A percentile compares a stretch with the other conserved stretches of the same genome.
phyloP scores from a whole-genome alignment of 2,797 vertebrate species.

The Gymnocypris eckloni region DNA sequence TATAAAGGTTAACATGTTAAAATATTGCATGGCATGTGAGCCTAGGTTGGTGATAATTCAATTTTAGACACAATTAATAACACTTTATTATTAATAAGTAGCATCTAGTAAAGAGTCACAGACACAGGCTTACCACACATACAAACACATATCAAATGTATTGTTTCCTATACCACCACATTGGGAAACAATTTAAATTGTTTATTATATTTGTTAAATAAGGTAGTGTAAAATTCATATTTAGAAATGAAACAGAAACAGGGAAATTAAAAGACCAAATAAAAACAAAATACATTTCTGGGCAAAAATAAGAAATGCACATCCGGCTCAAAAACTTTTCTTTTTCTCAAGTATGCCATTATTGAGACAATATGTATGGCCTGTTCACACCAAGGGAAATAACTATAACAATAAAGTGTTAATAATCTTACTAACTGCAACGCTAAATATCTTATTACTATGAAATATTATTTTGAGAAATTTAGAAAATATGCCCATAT shows the following conservation, averaged over 20 bases:
- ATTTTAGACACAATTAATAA: neutral
- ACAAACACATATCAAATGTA: slow-evolving; percentile 26
- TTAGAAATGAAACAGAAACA: slow-evolving; percentile 1
- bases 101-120: slow-evolving; percentile 8
- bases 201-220: slow-evolving; percentile 26
- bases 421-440: neutral
- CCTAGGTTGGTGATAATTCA: neutral
- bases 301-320: neutral
- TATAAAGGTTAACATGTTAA: neutral
- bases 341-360: neutral
- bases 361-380: neutral
- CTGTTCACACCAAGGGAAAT: neutral
- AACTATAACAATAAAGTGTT: neutral
- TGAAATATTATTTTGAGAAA: neutral
- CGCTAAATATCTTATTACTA: neutral
- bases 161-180: slow-evolving; percentile 20
- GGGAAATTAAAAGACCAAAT: neutral
- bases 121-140: slow-evolving; percentile 12
- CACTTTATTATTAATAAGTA: neutral
- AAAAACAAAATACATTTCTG: neutral
- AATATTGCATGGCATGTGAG: neutral
- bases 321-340: neutral
- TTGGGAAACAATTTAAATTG: slow-evolving; percentile 13
- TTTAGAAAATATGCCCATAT: neutral
- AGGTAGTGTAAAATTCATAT: neutral